Conservation (phyloP, 2,797 vertebrate species). For the Eulemur rubriventer region DNA sequence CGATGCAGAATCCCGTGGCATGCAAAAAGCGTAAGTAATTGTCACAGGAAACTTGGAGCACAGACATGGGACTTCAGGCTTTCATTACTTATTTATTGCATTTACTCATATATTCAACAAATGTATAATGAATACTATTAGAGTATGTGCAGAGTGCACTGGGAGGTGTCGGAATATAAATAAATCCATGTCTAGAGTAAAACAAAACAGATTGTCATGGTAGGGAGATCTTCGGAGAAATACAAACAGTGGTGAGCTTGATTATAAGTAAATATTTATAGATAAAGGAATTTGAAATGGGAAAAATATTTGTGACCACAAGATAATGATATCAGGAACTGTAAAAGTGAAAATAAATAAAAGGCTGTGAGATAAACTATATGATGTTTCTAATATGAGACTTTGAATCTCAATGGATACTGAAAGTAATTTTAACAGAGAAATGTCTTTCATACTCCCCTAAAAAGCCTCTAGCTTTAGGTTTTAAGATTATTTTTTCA, state of each 20-base stretch:
- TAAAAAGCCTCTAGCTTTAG: conserved; percentile 30
- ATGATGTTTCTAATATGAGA: conserved; percentile 8
- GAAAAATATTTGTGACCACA: neutral
- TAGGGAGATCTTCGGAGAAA: conserved; percentile 42
- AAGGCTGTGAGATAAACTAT: neutral
- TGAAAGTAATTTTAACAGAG: neutral
- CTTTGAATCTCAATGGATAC: conserved; percentile 44
- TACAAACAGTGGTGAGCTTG: neutral
- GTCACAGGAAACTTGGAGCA: neutral
- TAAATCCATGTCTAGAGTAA: conserved; percentile 25
- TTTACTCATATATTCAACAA: conserved; percentile 66
- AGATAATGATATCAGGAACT: conserved; percentile 73
- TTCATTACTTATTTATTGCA: conserved; percentile 66
- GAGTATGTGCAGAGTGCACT: conserved; percentile 22
- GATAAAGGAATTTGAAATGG: conserved; percentile 19
- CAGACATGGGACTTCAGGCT: conserved; percentile 13
- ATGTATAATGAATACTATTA: conserved; percentile 40
- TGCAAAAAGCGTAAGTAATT: conserved; percentile 39
- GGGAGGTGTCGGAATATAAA: conserved; percentile 32
- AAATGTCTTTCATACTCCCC: neutral
- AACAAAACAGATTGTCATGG: neutral
- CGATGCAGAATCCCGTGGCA: neutral
- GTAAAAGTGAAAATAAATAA: conserved; percentile 72
- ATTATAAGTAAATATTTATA: conserved; percentile 51
- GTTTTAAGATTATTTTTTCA: conserved; percentile 65